Evolutionary conservation across 2,797 vertebrate species (phyloP), one percentile per base, ranked within the genome.

Genomic region (Denticeps clupeoides): DNA sequence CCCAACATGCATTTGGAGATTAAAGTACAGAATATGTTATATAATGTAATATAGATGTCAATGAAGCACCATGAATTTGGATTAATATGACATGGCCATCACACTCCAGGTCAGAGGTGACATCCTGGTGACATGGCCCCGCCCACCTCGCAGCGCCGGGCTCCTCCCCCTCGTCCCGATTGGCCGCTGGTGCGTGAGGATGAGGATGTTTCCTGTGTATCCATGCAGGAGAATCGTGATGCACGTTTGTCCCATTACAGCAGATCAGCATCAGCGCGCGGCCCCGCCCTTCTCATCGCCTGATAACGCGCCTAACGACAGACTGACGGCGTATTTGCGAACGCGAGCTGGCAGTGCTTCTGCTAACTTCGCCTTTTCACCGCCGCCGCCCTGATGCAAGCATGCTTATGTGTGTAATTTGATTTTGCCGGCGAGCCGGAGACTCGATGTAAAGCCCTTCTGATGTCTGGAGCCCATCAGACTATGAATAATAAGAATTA

Each of bases 281-380:
- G 79, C 86, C 81, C 77, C 74, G 82, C 84, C 85, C 87, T 90
- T 89, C 91, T 89, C 88, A 89, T 90, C 87, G 89, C 95, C 89
- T 90, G 88, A 91, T 92, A 93, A 87, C 88, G 92, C 90, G 90
- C 94, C 93, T 92, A 92, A 94, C 87, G 90, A 91, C 90, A 92
- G 88, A 92, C 90, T 90, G 90, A 96, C 87, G 83, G 85, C 85
- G 83, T 87, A 85, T 89, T 90, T 84, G 87, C 85, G 91, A 89
- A 96, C 83, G 84, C 70, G 82, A 88, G 87, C 82, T 81, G 86
- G 87, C 89, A 77, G 87, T 82, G 75, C 80, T 85, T 87, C 85
- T 70, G 82, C 85, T 80, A 83, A 84, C 85, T 89, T 86, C 74
- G 82, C 81, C 82, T 90, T 52, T 83, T 85, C 75, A 75, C 82